phyloP scores from a whole-genome alignment of 2,797 vertebrate species.

The Peromyscus aztecus region DNA sequence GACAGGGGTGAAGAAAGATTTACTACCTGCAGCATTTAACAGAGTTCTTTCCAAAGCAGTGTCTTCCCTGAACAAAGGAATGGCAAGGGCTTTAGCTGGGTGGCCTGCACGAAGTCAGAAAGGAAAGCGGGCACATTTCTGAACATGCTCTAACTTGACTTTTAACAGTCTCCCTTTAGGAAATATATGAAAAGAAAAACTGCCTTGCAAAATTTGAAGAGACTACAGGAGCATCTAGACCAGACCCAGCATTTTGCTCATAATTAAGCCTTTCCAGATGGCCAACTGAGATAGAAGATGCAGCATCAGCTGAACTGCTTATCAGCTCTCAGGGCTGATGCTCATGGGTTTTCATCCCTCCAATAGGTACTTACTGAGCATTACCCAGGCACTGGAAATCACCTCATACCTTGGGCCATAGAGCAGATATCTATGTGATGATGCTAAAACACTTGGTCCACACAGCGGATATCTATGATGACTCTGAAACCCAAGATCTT shows the following conservation, averaged over 20 bases:
- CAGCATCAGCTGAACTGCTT: neutral
- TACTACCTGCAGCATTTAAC: neutral
- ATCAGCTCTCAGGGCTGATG: neutral
- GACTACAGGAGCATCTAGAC: neutral
- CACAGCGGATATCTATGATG: neutral
- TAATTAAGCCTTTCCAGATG: constrained; percentile 68
- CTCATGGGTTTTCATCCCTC: neutral
- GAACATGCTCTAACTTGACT: constrained; percentile 1
- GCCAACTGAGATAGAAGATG: neutral
- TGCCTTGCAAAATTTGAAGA: constrained; percentile 30
- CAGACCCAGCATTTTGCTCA: constrained; percentile 47
- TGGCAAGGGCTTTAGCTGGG: neutral
- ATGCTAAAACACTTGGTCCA: constrained; percentile 20
- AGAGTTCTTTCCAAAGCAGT: neutral
- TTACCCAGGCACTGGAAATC: neutral
- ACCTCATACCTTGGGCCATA: neutral
- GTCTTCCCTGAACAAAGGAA: neutral
- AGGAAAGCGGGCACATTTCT: neutral
- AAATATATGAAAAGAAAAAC: constrained; percentile 57
- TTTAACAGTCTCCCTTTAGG: constrained; percentile 41
- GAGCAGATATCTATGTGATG: neutral
- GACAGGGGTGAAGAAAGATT: neutral
- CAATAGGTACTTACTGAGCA: neutral
- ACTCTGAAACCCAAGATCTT: constrained; percentile 50
- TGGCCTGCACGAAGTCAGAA: neutral